phyloP scores from a whole-genome alignment of 2,113 vertebrate genomes.

The Alethe castanea region DNA sequence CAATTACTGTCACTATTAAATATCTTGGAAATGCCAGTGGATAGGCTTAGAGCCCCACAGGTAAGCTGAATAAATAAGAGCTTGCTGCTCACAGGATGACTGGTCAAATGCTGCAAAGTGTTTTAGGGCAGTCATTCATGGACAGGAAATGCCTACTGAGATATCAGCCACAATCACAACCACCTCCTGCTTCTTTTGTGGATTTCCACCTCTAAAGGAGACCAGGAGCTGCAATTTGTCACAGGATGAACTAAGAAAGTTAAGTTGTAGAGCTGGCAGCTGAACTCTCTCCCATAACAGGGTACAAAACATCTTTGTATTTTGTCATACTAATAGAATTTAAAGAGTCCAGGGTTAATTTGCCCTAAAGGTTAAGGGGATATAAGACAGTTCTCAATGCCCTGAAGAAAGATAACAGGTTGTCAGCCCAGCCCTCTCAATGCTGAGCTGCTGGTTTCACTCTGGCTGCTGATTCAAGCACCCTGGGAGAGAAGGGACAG shows the following conservation, averaged over 20 bases:
- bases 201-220: background rate
- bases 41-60: background rate
- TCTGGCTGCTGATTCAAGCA: background rate
- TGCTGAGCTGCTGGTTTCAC: background rate
- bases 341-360: background rate
- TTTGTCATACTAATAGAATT: background rate
- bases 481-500: background rate
- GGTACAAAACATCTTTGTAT: background rate
- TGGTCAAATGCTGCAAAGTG: background rate
- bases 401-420: background rate
- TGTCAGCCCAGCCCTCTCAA: background rate
- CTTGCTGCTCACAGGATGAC: background rate
- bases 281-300: background rate
- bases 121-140: background rate
- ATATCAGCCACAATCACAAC: background rate
- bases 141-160: background rate
- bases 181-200: background rate
- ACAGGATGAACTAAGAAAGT: background rate
- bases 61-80: background rate
- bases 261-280: background rate
- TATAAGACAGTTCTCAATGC: background rate
- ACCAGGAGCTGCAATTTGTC: background rate
- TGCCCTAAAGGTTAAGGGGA: background rate
- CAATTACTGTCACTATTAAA: constrained; percentile 28
- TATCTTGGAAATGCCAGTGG: background rate